Evolutionary conservation across 2,797 vertebrate genomes (phyloP).

Genomic region (Sarcoramphus papa): DNA sequence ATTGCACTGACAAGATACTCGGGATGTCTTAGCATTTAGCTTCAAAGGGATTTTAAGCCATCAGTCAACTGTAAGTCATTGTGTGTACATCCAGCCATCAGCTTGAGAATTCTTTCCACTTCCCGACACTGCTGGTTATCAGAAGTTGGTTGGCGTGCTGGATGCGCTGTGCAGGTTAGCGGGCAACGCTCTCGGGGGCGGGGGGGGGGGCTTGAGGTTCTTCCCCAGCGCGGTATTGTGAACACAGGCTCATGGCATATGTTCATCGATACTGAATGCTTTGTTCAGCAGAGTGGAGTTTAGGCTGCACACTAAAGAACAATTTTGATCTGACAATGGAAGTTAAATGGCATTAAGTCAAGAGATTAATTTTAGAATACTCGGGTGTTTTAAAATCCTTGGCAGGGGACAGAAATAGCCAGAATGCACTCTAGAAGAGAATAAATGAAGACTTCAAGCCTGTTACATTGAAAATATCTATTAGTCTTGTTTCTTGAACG

Average conservation of each 20-base stretch:
- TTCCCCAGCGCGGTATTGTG: accelerated
- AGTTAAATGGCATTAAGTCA: not conserved
- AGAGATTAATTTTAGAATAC: not conserved
- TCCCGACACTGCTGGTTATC: accelerated
- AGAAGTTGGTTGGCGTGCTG: not conserved
- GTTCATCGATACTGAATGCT: not conserved
- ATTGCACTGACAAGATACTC: not conserved
- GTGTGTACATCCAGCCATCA: not conserved
- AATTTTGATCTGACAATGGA: not conserved
- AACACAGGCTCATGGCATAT: accelerated
- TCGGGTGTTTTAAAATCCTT: not conserved
- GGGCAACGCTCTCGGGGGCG: accelerated
- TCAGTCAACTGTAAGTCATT: accelerated
- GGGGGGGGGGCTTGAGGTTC: not conserved
- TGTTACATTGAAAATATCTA: not conserved
- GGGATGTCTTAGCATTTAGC: not conserved
- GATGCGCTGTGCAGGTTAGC: not conserved
- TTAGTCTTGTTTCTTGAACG: not conserved
- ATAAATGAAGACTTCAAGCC: not conserved
- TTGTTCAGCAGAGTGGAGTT: not conserved
- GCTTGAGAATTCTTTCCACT: not conserved
- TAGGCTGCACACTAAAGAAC: not conserved
- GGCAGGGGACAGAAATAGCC: not conserved
- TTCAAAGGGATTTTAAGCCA: not conserved
- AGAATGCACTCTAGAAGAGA: not conserved